phyloP scores from a whole-genome alignment of 2,888 invertebrate genomes.

The Galerucella nymphaeae region DNA sequence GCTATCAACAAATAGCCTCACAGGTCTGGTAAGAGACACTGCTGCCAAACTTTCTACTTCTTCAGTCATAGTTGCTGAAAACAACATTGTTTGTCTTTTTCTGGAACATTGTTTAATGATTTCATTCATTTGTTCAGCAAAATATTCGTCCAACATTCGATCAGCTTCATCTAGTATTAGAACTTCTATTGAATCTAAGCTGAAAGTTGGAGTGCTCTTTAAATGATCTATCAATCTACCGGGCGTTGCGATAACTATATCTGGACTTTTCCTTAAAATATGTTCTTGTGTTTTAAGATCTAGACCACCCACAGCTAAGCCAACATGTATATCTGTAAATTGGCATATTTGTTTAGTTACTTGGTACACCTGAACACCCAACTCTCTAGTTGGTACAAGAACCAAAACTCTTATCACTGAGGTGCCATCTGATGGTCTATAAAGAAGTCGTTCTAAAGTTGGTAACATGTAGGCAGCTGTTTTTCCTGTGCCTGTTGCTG shows the following conservation, averaged over 20 bases:
- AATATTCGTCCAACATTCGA: slow-evolving; percentile 97
- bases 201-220: slow-evolving; percentile 92
- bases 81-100: slow-evolving; percentile 94
- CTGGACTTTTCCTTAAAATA: slow-evolving; percentile 89
- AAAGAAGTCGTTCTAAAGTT: slow-evolving; percentile 91
- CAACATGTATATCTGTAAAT: slow-evolving; percentile 84
- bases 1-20: slow-evolving; percentile 94
- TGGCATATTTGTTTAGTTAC: slow-evolving; percentile 92
- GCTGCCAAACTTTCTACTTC: slow-evolving; percentile 94
- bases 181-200: slow-evolving; percentile 90
- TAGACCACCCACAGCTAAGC: slow-evolving; percentile 87
- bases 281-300: slow-evolving; percentile 84
- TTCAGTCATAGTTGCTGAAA: slow-evolving; percentile 99
- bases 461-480: slow-evolving; percentile 99
- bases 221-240: slow-evolving; percentile 98
- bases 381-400: slow-evolving; percentile 95
- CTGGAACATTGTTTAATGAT: slow-evolving; percentile 92
- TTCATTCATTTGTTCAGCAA: slow-evolving; percentile 99
- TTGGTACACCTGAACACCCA: slow-evolving; percentile 97
- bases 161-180: slow-evolving; percentile 84
- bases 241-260: slow-evolving; percentile 98
- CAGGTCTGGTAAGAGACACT: slow-evolving; percentile 91
- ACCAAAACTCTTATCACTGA: slow-evolving; percentile 87
- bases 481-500: slow-evolving; percentile 98
- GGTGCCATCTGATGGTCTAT: slow-evolving; percentile 76